Conservation (phyloP, 2,797 vertebrate genomes). For the Lycodopsis pacificus region DNA sequence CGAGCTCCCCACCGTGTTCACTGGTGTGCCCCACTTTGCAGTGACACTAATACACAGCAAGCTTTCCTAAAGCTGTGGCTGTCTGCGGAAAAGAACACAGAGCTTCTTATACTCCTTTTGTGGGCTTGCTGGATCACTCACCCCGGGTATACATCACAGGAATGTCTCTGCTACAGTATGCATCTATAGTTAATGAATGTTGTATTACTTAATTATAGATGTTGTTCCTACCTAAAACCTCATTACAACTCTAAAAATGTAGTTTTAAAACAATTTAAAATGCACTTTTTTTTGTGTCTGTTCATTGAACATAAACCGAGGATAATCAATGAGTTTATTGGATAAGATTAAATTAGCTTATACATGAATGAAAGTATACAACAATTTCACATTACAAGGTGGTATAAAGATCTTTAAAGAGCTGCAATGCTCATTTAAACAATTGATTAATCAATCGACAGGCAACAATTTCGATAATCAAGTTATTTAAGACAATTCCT, state of each 20-base stretch:
- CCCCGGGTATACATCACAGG: conserved; percentile 4
- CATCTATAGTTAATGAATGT: conserved; percentile 35
- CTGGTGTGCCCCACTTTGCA: conserved; percentile 28
- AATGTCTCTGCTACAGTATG: conserved; percentile 13
- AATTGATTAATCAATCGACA: background rate
- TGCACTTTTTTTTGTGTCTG: background rate
- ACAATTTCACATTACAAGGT: background rate
- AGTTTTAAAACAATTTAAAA: background rate
- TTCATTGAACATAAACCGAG: conserved; percentile 6
- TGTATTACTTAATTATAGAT: background rate
- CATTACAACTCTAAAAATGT: background rate
- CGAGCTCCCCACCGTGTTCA: conserved; percentile 10
- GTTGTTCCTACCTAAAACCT: background rate
- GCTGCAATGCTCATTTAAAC: background rate
- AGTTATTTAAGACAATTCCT: background rate
- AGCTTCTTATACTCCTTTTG: conserved; percentile 6
- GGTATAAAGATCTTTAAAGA: background rate
- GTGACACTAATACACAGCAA: conserved; percentile 46
- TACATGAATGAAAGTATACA: too few species aligned
- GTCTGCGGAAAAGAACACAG: conserved; percentile 17
- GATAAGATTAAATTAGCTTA: background rate
- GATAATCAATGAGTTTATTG: background rate
- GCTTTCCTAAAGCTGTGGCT: conserved; percentile 25
- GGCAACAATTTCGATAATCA: background rate
- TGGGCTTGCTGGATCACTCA: conserved; percentile 11